Evolutionary conservation across 37 sponge, comb jelly and placozoan species (phyloP), one percentile per base, ranked within the genome.

Genomic region (Agelas oroides): DNA sequence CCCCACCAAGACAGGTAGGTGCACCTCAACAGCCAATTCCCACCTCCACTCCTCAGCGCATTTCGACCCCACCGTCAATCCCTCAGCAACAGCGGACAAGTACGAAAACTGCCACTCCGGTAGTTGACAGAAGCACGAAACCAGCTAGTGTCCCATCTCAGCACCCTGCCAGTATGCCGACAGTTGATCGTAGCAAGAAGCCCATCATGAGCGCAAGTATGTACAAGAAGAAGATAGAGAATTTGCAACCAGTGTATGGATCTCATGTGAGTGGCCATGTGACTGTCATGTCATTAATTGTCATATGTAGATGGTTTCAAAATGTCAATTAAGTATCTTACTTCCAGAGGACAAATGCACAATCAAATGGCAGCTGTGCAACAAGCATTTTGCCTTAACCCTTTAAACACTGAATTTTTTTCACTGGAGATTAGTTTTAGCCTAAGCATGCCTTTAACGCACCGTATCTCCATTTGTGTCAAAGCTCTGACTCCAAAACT

Each of bases 111-210:
- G 14, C 68, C 17, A 73, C 27, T 14, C 84, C 84, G 38, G 24
- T 20, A 15, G 27, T 65, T 19, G 71, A 58, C 58, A 72, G 70
- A 18, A 53, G 65, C n/a, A 54, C 59, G 23, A 69, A 73, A 52
- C 58, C 46, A 70, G 65, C 38, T 28, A 8, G 8, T 8, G 46
- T 46, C 46, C 46, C 46, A 46, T 3, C 8, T 8, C 46, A 46
- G 46, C 46, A 46, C 8, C 46, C 46, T 60, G 60, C 16, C 17
- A 20, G 59, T 21, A 59, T 53, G 75, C 95, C 95, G 28, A 20
- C 70, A 28, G 77, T 94, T 11, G 92, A 95, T 70, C 81, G 95
- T 0, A 89, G 82, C 54, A 89, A 21, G 32, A 93, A 93, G 68
- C 94, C 93, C 5, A 58, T 35, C 28, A 81, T 82, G 89, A 61